Evolutionary conservation across 1,140 invertebrate species (phyloP).

Genomic region (Drosophila pruinosa): DNA sequence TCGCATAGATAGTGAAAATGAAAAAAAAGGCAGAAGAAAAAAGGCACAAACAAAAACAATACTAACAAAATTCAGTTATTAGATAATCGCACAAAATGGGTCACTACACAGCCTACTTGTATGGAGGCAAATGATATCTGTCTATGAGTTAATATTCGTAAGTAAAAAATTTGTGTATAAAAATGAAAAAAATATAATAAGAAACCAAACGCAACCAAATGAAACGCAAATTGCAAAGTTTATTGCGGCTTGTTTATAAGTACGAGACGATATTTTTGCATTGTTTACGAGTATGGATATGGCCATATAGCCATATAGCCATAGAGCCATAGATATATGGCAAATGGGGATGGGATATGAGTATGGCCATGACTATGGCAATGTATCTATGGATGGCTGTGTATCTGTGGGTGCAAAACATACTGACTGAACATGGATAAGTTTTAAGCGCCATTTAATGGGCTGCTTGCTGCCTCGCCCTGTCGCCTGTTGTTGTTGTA

Average conservation of each 20-base stretch:
- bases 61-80: slow-evolving; percentile 48
- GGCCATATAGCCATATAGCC: slow-evolving; percentile 23
- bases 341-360: slow-evolving; percentile 36
- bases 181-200: neutral
- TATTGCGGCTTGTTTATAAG: slow-evolving; percentile 70
- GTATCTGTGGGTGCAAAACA: slow-evolving; percentile 10
- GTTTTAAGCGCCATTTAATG: slow-evolving; percentile 45
- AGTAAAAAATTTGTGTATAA: slow-evolving; percentile 5
- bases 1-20: slow-evolving; percentile 70
- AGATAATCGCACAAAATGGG: slow-evolving; percentile 75
- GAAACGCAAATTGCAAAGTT: slow-evolving; percentile 71
- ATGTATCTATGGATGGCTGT: slow-evolving; percentile 17
- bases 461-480: slow-evolving; percentile 6
- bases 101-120: slow-evolving; percentile 41
- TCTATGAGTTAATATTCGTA: neutral
- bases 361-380: slow-evolving; percentile 22
- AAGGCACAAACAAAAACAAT: neutral
- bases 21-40: slow-evolving; percentile 44
- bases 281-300: slow-evolving; percentile 68
- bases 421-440: slow-evolving; percentile 15
- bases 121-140: neutral
- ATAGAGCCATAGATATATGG: slow-evolving; percentile 5
- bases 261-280: slow-evolving; percentile 71
- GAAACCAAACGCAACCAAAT: slow-evolving; percentile 32
- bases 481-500: no score